Evolutionary conservation across 1,140 invertebrate species (phyloP), one percentile per base, ranked within the genome.

Genomic region (Drosophila arawakana): DNA sequence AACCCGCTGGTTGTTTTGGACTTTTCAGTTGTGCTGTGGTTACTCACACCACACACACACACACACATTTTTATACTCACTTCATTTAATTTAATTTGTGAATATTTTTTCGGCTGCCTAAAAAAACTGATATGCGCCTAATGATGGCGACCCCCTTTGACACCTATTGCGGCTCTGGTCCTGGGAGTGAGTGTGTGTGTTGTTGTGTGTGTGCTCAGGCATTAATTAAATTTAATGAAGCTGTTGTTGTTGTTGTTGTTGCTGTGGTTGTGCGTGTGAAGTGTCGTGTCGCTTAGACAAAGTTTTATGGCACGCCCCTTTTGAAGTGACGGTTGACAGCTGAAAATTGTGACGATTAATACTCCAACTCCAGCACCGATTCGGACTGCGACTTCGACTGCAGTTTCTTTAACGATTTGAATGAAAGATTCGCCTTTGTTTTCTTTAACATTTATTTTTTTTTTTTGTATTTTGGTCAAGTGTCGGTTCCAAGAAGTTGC

Each of bases 1-100:
- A 57, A 58, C 61, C 66, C 47, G 47, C 18, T 78, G 68, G 76
- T 83, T 68, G 58, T 72, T 47, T 75, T 52, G 59, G 76, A 76
- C 58, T 76, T 78, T 82, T 63, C 63, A 69, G 50, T 35, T 52
- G 50, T 46, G 18, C 25, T 43, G 15, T 60, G 30, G 25, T 18
- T 52, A 49, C 44, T 13, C 43, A 68, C 18, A 35, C 41, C 65
- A 55, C 52, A 39, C 69, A 49, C 67, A n/a, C n/a, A 79, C 80
- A 88, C 73, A 49, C 67, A 79, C 80, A 88, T 88, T 88, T 88
- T 88, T 80, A 88, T 84, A 88, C 83, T 89, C 80, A 89, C 80
- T 86, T 88, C 83, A 88, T 88, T 86, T 86, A 86, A 86, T 88
- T 86, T 86, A 86, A 86, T 86, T 86, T 86, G 84, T 83, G 83